phyloP scores from a whole-genome alignment of 2,888 invertebrate species.

The Sturmia bella region DNA sequence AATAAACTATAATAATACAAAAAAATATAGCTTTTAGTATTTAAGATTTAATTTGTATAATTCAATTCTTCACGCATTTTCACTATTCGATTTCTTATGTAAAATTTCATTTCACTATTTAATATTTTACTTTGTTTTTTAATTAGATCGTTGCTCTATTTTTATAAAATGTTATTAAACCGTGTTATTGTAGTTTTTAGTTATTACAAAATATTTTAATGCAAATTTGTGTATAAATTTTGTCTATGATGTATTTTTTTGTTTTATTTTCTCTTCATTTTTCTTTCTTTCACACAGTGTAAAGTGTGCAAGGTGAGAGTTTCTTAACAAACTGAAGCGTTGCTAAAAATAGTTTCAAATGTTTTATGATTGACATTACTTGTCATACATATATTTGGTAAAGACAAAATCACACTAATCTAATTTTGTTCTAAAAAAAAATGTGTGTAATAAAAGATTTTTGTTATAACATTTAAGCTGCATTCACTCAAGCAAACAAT shows the following conservation, averaged over 20 bases:
- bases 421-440: too few relatives aligned
- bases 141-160: constrained; percentile 48
- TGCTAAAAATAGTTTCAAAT: too few relatives aligned
- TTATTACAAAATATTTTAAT: constrained; percentile 64
- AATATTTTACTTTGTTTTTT: constrained; percentile 4
- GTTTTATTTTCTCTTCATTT: constrained; percentile 20
- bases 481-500: too few relatives aligned
- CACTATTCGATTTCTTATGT: constrained; percentile 35
- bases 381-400: too few relatives aligned
- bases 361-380: too few relatives aligned
- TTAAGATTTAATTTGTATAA: neutral
- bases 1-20: constrained; percentile 10
- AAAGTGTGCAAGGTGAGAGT: neutral
- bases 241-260: constrained; percentile 39
- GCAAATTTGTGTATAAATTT: constrained; percentile 63
- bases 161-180: constrained; percentile 12
- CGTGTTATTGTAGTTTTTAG: constrained; percentile 10
- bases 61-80: constrained; percentile 30
- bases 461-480: too few relatives aligned
- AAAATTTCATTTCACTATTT: constrained; percentile 24
- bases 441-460: too few relatives aligned
- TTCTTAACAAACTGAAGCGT: too few relatives aligned
- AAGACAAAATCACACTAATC: too few relatives aligned
- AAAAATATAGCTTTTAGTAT: constrained; percentile 25
- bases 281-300: constrained; percentile 1